Evolutionary conservation across 1,140 invertebrate genomes (phyloP), one percentile per base, ranked within the genome.

Genomic region (Glomeris maerens): DNA sequence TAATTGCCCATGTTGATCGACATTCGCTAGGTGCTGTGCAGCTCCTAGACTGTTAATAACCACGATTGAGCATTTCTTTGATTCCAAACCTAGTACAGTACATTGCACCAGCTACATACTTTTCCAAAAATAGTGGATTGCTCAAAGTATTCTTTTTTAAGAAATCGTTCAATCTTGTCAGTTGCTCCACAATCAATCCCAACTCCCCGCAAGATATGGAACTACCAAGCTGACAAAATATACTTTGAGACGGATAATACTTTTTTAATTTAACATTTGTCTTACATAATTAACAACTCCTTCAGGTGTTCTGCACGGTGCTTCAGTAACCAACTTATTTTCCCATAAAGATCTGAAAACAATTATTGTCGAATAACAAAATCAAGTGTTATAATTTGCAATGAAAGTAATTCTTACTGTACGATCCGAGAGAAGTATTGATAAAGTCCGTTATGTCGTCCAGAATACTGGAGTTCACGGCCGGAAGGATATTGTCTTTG

Each of bases 401-500:
- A 42, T 47, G 17, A 27, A 22, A 14, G 7, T 4, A 13, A 10
- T 36, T 44, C 47, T 5, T 55, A 68, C 49, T 84, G 71, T 3
- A 96, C 64, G 56, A 96, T 83, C 54, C 91, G 75, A 23, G 83
- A 78, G 5, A 94, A 75, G 61, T 88, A 92, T 2, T 95, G 71
- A 68, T 95, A 97, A 0, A 98, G 71, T 1, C 88, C 90, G 64
- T 92, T 88, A 62, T 96, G 91, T 67, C 92, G 92, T 2, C 83
- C 77, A 2, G 86, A 90, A 62, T 79, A 87, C 39, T 77, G 71
- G 3, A 74, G 64, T 53, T 77, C 75, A n/a, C n/a, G n/a, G n/a
- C n/a, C n/a, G n/a, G n/a, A n/a, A n/a, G n/a, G n/a, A n/a, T n/a
- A n/a, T n/a, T n/a, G n/a, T n/a, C n/a, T n/a, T n/a, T n/a, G n/a